A percentile compares a stretch with the other conserved stretches of the same genome.
Evolutionary conservation across 2,113 vertebrate genomes (phyloP).

Genomic region (Aldabrachelys gigantea): DNA sequence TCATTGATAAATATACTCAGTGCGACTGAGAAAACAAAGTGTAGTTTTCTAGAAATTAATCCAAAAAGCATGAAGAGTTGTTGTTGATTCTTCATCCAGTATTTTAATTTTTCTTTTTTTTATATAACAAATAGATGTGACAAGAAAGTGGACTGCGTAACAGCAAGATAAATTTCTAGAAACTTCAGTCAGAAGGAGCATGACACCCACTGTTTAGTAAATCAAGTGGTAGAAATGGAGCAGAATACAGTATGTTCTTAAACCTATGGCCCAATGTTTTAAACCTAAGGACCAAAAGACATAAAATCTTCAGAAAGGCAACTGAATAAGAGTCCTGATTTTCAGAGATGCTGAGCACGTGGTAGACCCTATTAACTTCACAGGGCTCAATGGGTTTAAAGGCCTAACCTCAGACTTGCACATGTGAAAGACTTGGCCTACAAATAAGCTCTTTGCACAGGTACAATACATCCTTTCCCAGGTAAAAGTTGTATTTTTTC

Average conservation of each 20-base stretch:
- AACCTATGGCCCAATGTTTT: neutral
- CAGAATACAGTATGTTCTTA: neutral
- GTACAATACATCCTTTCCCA: neutral
- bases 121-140: neutral
- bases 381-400: neutral
- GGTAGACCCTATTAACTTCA: neutral
- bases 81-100: neutral
- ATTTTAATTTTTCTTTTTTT: neutral
- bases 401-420: neutral
- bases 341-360: neutral
- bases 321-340: neutral
- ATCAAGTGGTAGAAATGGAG: neutral
- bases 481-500: neutral
- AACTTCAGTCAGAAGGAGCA: neutral
- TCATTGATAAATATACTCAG: neutral
- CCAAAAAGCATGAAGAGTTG: neutral
- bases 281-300: neutral
- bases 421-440: neutral
- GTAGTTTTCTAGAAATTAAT: neutral
- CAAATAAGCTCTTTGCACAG: neutral
- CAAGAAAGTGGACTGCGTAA: neutral
- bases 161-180: accelerated
- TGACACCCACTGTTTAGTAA: neutral
- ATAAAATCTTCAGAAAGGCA: neutral
- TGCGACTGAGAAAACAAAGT: neutral